Evolutionary conservation across 1,140 invertebrate genomes (phyloP), one percentile per base, ranked within the genome.

Genomic region (Dufourea novaeangliae): DNA sequence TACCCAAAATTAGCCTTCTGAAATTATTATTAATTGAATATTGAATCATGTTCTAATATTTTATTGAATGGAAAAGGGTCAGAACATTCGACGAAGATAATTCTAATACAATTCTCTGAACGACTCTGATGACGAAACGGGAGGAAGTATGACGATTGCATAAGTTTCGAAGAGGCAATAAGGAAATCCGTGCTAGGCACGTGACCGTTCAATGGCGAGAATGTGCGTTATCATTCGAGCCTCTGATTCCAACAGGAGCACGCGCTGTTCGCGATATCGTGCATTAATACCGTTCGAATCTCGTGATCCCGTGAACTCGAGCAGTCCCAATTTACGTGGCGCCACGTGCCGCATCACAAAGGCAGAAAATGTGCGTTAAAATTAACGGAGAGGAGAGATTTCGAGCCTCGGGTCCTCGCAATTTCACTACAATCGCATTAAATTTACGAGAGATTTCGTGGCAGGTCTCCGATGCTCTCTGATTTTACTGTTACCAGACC

Each of bases 401-500:
- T 39, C 32, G 39, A n/a, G 41, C 63, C 6, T 29, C 25, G 41
- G n/a, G 22, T 37, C 34, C 32, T 27, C 50, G 2, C 39, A 67
- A 69, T 76, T 69, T 76, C 50, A 69, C 64, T 29, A 44, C 29
- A 34, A 69, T 59, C 39, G 64, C 54, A 14, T 46, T 76, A 37
- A 76, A 76, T 69, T 76, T 69, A 44, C 12, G 34, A 37, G 6
- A 27, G 34, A 22, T 29, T 41, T 14, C 12, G 4, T 1, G 0
- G 32, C 17, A n/a, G 29, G 27, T 66, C 72, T 17, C 29, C 14
- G 41, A 32, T 52, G 37, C 27, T 79, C 27, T 79, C 25, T 20
- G 34, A 73, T 82, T 82, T 82, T 69, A 78, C 68, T 11, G 67
- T 78, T 63, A 68, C 66, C 12, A 22, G 44, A 17, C 41, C 25